Evolutionary conservation across 2,113 vertebrate genomes (phyloP), one percentile per base, ranked within the genome.

Genomic region (Himantopus leucocephalus): DNA sequence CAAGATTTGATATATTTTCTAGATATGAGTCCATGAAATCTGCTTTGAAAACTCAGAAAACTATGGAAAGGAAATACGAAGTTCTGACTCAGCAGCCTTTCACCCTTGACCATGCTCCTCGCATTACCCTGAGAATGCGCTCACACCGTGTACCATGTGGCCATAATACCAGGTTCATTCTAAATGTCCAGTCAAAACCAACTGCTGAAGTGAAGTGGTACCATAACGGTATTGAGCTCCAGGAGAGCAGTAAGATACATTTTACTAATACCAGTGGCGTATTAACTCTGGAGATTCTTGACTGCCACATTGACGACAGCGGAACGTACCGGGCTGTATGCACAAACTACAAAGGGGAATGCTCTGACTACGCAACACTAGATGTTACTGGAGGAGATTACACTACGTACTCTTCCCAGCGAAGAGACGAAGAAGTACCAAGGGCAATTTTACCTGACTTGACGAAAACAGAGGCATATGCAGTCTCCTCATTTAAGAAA

Each of bases 11-110:
- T 96, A 99, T 99, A 95, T 98, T 99, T 78, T 99, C 99, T 79
- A 98, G 99, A 78, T 99, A 99, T 2, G 99, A 99, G 87, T 98
- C 99, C 87, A 99, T 99, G 98, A 99, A 99, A 97, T 98, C 99
- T 85, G 99, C 99, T 97, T 92, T 99, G 77, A 99, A 99, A 97
- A 98, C 99, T 84, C 98, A 99, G 92, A 98, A 98, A 94, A 98
- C 97, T 7, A 98, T 98, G 71, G 99, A 99, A 98, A 98, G 98
- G 73, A 99, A 98, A 94, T 98, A 98, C 0, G 99, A 99, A 97
- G 98, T 99, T 88, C 97, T 99, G 90, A 99, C 98, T 79, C 99
- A 99, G 82, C 98, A 98, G 94, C 99, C 99, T 58, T 99, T 99
- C 91, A 99, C 99, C 7, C 98, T 99, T 74, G 99, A 99, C 97